phyloP scores from a whole-genome alignment of 1,140 invertebrate species.

The Trichonephila clavata region DNA sequence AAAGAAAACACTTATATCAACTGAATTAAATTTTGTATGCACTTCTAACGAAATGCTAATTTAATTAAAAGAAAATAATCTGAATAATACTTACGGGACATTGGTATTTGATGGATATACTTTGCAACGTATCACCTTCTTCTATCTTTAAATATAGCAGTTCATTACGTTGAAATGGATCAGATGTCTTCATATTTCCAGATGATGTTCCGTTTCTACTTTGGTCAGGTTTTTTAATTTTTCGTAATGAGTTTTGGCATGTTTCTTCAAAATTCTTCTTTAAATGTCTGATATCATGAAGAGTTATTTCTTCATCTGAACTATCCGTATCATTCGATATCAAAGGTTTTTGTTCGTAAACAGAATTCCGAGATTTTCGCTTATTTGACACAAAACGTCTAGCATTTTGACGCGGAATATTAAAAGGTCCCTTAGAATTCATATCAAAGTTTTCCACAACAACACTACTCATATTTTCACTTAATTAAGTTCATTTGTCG shows the following conservation, averaged over 20 bases:
- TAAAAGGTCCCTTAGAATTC: constrained; percentile 2
- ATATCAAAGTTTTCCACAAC: constrained; percentile 44
- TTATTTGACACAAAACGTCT: constrained; percentile 69
- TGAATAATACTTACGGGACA: constrained; percentile 53
- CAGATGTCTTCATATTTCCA: constrained; percentile 5
- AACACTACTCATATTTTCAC: constrained; percentile 40
- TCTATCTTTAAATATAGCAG: constrained; percentile 58
- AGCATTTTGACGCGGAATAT: constrained; percentile 38
- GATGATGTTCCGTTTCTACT: constrained; percentile 1
- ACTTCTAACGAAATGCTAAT: no score
- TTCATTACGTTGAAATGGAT: constrained; percentile 63
- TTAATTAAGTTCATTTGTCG: neutral
- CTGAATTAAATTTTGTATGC: no score
- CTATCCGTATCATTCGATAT: constrained; percentile 58
- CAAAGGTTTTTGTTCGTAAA: constrained; percentile 51
- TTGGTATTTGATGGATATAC: constrained; percentile 67
- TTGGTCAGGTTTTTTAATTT: constrained; percentile 56
- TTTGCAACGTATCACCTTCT: constrained; percentile 65
- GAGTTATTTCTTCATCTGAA: constrained; percentile 70
- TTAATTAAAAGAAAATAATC: no score
- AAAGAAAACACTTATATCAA: no score
- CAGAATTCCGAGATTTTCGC: constrained; percentile 41
- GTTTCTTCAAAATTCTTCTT: neutral
- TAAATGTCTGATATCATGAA: constrained; percentile 65
- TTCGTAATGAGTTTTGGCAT: constrained; percentile 19